Conservation (phyloP, 1,140 invertebrate species). For the Laupala kohalensis region DNA sequence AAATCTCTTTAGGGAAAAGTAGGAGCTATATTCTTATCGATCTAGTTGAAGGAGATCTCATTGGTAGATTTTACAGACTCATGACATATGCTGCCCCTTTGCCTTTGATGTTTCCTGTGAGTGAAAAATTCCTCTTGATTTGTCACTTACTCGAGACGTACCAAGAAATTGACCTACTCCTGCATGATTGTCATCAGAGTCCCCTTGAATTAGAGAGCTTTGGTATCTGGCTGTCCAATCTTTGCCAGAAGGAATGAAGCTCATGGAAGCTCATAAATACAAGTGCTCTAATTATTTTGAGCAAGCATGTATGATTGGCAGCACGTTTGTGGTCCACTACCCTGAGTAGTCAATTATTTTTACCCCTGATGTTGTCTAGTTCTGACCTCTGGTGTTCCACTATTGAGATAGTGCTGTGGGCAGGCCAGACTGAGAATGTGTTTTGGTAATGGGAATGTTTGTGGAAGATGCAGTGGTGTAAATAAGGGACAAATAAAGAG, state of each 20-base stretch:
- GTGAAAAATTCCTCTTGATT: too few species aligned
- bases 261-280: background rate
- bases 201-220: background rate
- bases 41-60: too few species aligned
- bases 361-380: background rate
- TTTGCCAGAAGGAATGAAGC: background rate
- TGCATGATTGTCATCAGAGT: background rate
- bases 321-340: background rate
- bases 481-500: too few species aligned
- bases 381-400: background rate
- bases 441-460: background rate
- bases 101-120: too few species aligned
- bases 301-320: background rate
- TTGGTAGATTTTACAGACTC: too few species aligned
- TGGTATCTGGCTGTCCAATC: background rate
- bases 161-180: too few species aligned
- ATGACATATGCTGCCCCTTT: too few species aligned
- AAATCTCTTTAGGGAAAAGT: too few species aligned
- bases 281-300: background rate
- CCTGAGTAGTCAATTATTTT: background rate
- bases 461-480: too few species aligned
- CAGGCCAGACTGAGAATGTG: background rate
- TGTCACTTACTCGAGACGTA: too few species aligned
- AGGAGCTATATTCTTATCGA: too few species aligned
- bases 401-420: background rate